Base-by-base conservation (phyloP, 2,797 vertebrate genomes). In the Sebastes hubbsi region DNA sequence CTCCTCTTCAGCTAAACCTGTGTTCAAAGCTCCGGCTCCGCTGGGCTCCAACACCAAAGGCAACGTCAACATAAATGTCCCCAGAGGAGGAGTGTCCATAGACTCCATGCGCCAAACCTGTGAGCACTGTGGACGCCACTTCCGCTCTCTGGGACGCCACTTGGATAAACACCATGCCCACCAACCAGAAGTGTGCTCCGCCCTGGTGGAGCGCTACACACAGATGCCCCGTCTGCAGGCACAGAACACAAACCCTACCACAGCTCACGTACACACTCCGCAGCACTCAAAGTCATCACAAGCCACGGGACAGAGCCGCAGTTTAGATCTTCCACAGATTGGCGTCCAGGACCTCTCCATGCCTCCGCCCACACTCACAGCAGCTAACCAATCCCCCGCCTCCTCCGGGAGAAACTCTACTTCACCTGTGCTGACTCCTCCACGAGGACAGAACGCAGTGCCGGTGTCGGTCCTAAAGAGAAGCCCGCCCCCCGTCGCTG, bases 161-260 rank as follows among this genome's bases (percentile, higher is more conserved):
- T 83, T 96, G 75, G 95, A 96, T 68, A 96, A 96, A 82, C 95
- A 96, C 87, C 96, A 96, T 1, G 74, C 94, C 49, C 94, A 96
- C 91, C 96, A 96, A 79, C 95, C 95, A 0, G 95, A 96, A 1
- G 91, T 96, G 27, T 94, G 92, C 75, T 94, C 95, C 0, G 93
- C 94, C 49, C 89, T 96, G 1, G 94, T 95, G 6, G 94, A 95
- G 72, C 93, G 94, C 14, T 95, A 95, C 80, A 92, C 93, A 7
- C 94, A 95, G 84, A 93, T 93, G 87, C 92, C 94, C 42, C 93
- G 87, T 56, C 80, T 92, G 72, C 90, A 90, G 0, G 58, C 81
- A 30, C 92, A 90, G 10, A 88, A 42, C 83, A 73, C 87, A 20
- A 91, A 83, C 64, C 64, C 81, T 0, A 56, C 80, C 32, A 9